Base-by-base conservation (phyloP, 2,113 vertebrate species). In the Leptobrachium ailaonicum region DNA sequence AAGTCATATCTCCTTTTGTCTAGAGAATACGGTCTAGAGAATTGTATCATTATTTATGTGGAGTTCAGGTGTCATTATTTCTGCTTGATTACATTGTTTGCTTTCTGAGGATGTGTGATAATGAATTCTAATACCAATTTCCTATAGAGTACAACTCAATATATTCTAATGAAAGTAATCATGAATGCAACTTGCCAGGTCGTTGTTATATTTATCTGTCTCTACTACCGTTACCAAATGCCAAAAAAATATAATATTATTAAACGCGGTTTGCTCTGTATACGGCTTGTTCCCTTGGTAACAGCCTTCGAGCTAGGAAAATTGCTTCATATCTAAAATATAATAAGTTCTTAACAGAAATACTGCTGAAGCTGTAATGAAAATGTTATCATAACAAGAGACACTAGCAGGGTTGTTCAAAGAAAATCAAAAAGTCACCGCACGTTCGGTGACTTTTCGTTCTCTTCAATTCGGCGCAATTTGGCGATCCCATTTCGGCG, bases 271-370 rank as follows among this genome's bases (percentile, higher is more conserved):
- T 60, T 11, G 8, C 56, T 10, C 56, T 2, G 56, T 60, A 60
- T 60, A 72, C n/a, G 6, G 53, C 40, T 42, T 32, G 72, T 74
- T 60, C 63, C 72, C 72, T 44, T 45, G 58, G 72, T 14, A 63
- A 63, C 72, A 62, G 72, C 43, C 72, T 74, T 62, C 44, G 56
- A 62, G 32, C 72, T 56, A 62, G 58, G 43, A 9, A 58, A 74
- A 60, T 41, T 44, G 14, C 63, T 74, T 74, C 53, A 43, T 63
- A 45, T 62, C 43, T 63, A 74, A 73, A 73, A 58, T 42, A 13
- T 69, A 45, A 74, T 74, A 41, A 62, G 6, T 43, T 63, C 13
- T 20, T 6, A 42, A 74, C 42, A 74, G 44, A 74, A 74, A 62
- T 10, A 73, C 53, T 14, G 13, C 47, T 20, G 9, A 54, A 41